Percentiles rank a stretch among this genome's conserved stretches.
Evolutionary conservation across 1,140 invertebrate species (phyloP).

Genomic region (Drosophila obscura): DNA sequence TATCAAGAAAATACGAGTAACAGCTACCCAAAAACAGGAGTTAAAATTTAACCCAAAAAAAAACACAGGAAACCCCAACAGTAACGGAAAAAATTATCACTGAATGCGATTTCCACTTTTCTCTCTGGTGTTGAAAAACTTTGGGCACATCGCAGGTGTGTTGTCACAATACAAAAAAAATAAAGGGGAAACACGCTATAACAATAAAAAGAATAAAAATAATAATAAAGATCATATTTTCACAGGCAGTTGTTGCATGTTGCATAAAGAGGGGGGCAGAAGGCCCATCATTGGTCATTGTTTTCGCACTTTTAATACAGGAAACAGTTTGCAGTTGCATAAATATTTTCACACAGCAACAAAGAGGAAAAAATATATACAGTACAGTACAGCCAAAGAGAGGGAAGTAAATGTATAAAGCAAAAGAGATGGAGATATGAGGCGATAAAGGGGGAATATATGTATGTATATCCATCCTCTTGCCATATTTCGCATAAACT

Average conservation of each 20-base stretch:
- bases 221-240: slow-evolving; percentile 71
- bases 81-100: slow-evolving; percentile 57
- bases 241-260: slow-evolving; percentile 37
- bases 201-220: slow-evolving; percentile 48
- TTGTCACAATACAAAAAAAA: slow-evolving; percentile 20
- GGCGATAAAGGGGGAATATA: no score
- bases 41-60: slow-evolving; percentile 10
- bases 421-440: no score
- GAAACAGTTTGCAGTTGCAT: slow-evolving; percentile 59
- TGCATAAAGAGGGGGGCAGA: background rate
- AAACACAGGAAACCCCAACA: slow-evolving; percentile 11
- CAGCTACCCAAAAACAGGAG: slow-evolving; percentile 24
- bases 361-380: background rate
- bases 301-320: slow-evolving; percentile 59
- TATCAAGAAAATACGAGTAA: slow-evolving; percentile 45
- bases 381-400: background rate
- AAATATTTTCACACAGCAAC: slow-evolving; percentile 47
- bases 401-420: no score
- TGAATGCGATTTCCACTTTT: slow-evolving; percentile 27
- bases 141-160: slow-evolving; percentile 48
- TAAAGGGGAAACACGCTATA: slow-evolving; percentile 33
- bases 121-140: slow-evolving; percentile 43
- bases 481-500: slow-evolving; percentile 23
- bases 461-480: no score
- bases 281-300: slow-evolving; percentile 18